Conservation (phyloP, 2,797 vertebrate genomes). For the Falco peregrinus region DNA sequence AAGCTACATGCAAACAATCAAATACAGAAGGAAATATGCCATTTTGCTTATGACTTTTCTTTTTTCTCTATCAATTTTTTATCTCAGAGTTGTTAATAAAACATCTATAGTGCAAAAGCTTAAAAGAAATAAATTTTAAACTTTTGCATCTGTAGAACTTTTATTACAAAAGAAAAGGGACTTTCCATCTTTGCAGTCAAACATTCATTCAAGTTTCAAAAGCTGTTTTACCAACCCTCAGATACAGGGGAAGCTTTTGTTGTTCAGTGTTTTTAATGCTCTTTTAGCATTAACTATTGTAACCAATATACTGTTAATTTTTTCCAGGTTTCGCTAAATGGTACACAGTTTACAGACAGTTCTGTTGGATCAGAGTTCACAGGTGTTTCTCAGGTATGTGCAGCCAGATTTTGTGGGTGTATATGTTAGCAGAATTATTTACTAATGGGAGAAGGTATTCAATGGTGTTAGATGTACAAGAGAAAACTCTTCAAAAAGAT, state of each 20-base stretch:
- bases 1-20: neutral
- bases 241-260: neutral
- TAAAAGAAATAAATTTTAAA: neutral
- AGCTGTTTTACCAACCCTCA: neutral
- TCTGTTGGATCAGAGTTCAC: slow-evolving; percentile 90
- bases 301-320: slow-evolving; percentile 16
- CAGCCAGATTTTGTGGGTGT: neutral
- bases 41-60: neutral
- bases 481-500: neutral
- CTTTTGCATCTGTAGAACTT: neutral
- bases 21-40: neutral
- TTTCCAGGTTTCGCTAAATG: slow-evolving; percentile 86
- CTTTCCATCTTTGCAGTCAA: neutral
- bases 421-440: neutral
- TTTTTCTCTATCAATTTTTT: neutral
- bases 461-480: neutral
- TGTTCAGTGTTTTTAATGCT: neutral
- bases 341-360: slow-evolving; percentile 89
- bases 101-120: neutral
- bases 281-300: neutral
- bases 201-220: neutral
- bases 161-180: neutral
- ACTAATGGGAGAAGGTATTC: neutral
- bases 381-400: slow-evolving; percentile 88
- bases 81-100: neutral